Evolutionary conservation across 1,140 invertebrate genomes (phyloP), one percentile per base, ranked within the genome.

Genomic region (Drosophila sp.): DNA sequence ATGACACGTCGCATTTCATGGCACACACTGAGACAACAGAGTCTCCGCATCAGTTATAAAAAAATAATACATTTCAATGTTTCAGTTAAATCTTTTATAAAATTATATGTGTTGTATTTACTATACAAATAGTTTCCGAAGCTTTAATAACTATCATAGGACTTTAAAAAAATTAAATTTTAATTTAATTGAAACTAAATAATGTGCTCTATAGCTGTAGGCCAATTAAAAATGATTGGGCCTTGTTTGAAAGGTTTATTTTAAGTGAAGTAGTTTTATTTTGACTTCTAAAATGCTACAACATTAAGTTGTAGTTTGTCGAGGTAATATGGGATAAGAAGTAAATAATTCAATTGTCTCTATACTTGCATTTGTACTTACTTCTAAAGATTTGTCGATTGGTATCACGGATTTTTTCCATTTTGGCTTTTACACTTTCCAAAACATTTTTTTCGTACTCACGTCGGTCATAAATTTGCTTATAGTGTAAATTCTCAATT

Each of bases 341-440:
- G 17, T 17, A 17, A 17, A 17, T 17, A 17, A 17, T 17, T 17
- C 17, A 17, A 17, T 17, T 17, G 17, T 17, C 17, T 17, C 17
- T 17, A 17, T 17, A 17, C 17, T 17, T 17, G 17, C 17, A 47
- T 8, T 7, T 8, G 2, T 56, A 66, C 77, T 77, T 68, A 84
- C 81, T 58, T 32, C 41, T 65, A 4, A 33, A 61, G 2, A 66
- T 69, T n/a, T 75, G 80, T 5, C 17, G 40, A 56, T 81, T 86
- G 4, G 23, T 96, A 0, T 96, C 96, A 91, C 98, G 98, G 73
- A 99, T 99, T 64, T 95, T 94, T 78, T 98, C 97, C 98, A 99
- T 99, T 92, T 99, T 99, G 41, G 95, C 94, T 91, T 99, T 99
- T 7, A 99, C 97, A 80, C 98, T 98, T 76, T 97, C 95, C 61